Conservation (phyloP, 2,113 vertebrate genomes). For the Thunnus maccoyii region DNA sequence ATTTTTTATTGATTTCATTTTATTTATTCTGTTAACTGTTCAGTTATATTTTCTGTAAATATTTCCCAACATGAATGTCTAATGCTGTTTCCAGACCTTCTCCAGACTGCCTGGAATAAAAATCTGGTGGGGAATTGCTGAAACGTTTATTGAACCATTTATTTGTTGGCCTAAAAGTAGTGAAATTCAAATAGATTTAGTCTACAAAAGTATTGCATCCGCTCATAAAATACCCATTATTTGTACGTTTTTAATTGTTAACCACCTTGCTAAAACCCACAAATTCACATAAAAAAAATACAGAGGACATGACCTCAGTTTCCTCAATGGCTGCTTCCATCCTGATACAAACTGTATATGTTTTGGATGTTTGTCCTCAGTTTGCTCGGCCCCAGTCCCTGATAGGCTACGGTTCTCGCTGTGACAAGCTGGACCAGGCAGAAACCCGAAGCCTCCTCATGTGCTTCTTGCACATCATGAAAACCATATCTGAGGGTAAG, state of each 20-base stretch:
- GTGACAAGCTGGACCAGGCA: slow-evolving; percentile 98
- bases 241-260: background rate
- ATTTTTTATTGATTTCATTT: background rate
- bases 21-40: background rate
- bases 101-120: background rate
- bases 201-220: background rate
- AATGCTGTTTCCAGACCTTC: background rate
- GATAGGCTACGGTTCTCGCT: slow-evolving; percentile 95
- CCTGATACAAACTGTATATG: background rate
- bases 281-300: background rate
- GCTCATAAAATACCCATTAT: slow-evolving; percentile 14
- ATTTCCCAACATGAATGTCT: background rate
- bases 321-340: too few relatives aligned
- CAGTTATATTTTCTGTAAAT: background rate
- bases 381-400: slow-evolving; percentile 95
- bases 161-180: background rate
- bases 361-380: slow-evolving; percentile 76
- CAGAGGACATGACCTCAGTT: background rate
- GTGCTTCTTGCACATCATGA: slow-evolving; percentile 99
- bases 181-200: background rate
- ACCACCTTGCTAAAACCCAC: background rate
- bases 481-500: slow-evolving; percentile 96
- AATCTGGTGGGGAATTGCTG: background rate
- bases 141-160: background rate
- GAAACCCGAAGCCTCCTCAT: slow-evolving; percentile 96